Evolutionary conservation across 2,113 vertebrate species (phyloP).

Genomic region (Ondatra zibethicus): DNA sequence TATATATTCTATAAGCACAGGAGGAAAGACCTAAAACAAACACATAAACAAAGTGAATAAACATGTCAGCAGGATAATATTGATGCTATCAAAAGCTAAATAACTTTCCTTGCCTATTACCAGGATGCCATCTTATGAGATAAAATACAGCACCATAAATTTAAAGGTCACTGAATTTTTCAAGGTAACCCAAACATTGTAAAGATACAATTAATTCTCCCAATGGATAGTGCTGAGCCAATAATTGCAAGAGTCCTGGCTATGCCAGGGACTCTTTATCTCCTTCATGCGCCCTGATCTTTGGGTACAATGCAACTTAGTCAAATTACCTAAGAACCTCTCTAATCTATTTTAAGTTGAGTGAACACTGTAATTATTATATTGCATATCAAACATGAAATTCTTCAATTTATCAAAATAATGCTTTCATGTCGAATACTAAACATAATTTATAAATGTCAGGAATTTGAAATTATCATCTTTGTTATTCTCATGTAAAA

Average conservation of each 20-base stretch:
- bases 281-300: slow-evolving; percentile 74
- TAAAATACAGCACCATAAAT: slow-evolving; percentile 65
- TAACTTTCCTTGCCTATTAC: slow-evolving; percentile 74
- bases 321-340: slow-evolving; percentile 70
- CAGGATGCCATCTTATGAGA: slow-evolving; percentile 71
- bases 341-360: slow-evolving; percentile 54
- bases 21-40: slow-evolving; percentile 72
- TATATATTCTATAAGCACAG: neutral
- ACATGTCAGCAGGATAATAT: slow-evolving; percentile 71
- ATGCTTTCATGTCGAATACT: neutral
- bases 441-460: neutral
- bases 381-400: neutral
- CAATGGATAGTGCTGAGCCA: slow-evolving; percentile 75
- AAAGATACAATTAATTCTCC: slow-evolving; percentile 79
- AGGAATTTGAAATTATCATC: neutral
- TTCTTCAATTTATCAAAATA: neutral
- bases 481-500: neutral
- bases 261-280: slow-evolving; percentile 71
- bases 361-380: slow-evolving; percentile 30
- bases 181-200: slow-evolving; percentile 80
- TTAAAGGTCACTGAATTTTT: slow-evolving; percentile 79
- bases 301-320: slow-evolving; percentile 74
- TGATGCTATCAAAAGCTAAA: slow-evolving; percentile 54
- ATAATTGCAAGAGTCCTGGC: slow-evolving; percentile 74
- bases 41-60: slow-evolving; percentile 80